These are phyloP conservation scores for Theonella swinhoei DNA, from an alignment of 37 sponge, comb jelly and placozoan genomes.

Conservation along the genomic window DNA sequence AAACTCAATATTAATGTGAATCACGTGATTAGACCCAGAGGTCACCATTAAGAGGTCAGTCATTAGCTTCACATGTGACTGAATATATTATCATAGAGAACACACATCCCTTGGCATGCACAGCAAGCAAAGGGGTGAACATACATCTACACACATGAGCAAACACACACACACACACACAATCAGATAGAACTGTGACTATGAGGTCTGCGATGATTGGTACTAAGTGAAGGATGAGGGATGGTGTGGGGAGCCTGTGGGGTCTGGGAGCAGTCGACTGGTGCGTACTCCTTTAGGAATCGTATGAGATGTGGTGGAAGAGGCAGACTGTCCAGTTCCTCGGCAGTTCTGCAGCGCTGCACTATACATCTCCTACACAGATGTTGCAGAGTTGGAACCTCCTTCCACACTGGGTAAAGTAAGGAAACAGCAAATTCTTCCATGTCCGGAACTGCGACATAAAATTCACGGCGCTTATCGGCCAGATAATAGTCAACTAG, in stretches of 20 bases:
- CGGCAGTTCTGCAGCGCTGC: constrained; percentile 38
- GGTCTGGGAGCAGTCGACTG: constrained; percentile 13
- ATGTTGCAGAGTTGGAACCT: constrained; percentile 85
- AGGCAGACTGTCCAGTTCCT: constrained; percentile 46
- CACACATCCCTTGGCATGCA: too few species aligned
- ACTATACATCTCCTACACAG: constrained; percentile 70
- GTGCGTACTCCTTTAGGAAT: constrained; percentile 68
- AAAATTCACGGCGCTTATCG: constrained; percentile 53
- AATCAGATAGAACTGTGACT: background rate
- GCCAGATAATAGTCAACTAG: constrained; percentile 76
- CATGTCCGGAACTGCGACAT: constrained; percentile 63
- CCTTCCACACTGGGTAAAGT: constrained; percentile 75
- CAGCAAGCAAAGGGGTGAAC: too few species aligned
- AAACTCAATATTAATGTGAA: too few species aligned
- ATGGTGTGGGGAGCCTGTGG: background rate
- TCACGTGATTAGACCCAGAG: too few species aligned
- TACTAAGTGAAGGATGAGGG: background rate
- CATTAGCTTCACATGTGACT: too few species aligned
- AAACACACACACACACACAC: too few species aligned
- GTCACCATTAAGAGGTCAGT: too few species aligned
- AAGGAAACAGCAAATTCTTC: constrained; percentile 73
- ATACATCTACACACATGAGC: too few species aligned
- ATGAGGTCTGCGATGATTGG: background rate
- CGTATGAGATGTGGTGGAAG: constrained; percentile 61
- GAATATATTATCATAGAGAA: too few species aligned